Conservation (phyloP, 2,797 vertebrate species). For the Numenius phaeopus region DNA sequence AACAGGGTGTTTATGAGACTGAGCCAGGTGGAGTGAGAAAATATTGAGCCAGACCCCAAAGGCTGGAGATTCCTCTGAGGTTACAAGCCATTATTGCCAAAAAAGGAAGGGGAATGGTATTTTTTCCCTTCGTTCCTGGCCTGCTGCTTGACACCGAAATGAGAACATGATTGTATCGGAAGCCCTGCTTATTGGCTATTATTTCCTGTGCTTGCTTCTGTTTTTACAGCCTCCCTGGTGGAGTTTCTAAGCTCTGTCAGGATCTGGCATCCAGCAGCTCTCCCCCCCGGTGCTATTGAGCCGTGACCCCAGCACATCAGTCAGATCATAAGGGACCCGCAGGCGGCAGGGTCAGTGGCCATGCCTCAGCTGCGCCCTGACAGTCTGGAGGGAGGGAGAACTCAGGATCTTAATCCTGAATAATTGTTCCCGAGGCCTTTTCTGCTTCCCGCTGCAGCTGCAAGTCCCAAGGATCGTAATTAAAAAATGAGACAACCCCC, state of each 20-base stretch:
- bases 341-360: not conserved
- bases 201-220: constrained; percentile 85
- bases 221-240: constrained; percentile 70
- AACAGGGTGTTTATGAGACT: not conserved
- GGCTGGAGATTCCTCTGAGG: constrained; percentile 30
- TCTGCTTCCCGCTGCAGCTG: not conserved
- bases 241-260: constrained; percentile 9
- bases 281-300: not conserved
- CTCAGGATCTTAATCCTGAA: not conserved
- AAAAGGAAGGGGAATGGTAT: constrained; percentile 34
- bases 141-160: constrained; percentile 67
- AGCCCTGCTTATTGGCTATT: constrained; percentile 78
- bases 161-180: constrained; percentile 76
- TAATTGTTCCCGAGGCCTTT: not conserved
- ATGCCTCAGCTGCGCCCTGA: not conserved
- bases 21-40: constrained; percentile 43
- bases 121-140: constrained; percentile 48
- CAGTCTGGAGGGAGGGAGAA: not conserved
- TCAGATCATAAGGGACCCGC: not conserved
- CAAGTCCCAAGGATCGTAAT: not conserved
- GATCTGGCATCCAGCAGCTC: constrained; percentile 15
- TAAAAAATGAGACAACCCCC: not conserved
- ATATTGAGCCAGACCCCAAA: not conserved
- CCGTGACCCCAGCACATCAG: not conserved
- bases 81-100: constrained; percentile 37